Conservation (phyloP, 2,113 vertebrate species). For the Melierax canorus region DNA sequence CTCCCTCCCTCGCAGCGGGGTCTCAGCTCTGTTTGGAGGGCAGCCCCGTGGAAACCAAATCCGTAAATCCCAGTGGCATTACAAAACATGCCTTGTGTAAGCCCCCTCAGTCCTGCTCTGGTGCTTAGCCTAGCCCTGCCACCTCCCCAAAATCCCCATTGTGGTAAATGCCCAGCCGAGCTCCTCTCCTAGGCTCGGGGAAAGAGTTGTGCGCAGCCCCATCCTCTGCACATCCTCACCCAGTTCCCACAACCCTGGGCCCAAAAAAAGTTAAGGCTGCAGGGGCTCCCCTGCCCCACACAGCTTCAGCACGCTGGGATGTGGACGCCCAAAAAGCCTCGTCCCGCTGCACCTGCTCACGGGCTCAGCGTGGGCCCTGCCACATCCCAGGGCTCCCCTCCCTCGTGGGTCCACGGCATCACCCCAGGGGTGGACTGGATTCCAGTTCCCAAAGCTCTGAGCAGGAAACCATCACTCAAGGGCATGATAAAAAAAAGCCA, state of each 20-base stretch:
- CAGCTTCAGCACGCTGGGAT: neutral
- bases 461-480: neutral
- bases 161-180: neutral
- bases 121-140: neutral
- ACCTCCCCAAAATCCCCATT: neutral
- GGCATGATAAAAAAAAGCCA: neutral
- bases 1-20: neutral
- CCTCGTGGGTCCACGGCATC: neutral
- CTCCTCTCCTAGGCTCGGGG: neutral
- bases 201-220: neutral
- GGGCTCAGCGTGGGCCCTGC: neutral
- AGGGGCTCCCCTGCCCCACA: neutral
- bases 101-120: neutral
- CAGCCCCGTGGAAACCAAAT: constrained; percentile 31
- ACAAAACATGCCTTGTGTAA: constrained; percentile 59
- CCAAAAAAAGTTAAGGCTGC: neutral
- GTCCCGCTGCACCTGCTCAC: fast-evolving
- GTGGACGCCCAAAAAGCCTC: neutral
- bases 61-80: constrained; percentile 34
- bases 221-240: neutral
- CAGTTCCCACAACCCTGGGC: neutral
- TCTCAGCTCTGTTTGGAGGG: neutral
- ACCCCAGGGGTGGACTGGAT: neutral
- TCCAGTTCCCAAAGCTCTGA: neutral
- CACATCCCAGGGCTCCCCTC: fast-evolving